Percentiles rank a stretch among this genome's conserved stretches.
Conservation (phyloP, 2,888 invertebrate genomes). For the Thumatha senex region DNA sequence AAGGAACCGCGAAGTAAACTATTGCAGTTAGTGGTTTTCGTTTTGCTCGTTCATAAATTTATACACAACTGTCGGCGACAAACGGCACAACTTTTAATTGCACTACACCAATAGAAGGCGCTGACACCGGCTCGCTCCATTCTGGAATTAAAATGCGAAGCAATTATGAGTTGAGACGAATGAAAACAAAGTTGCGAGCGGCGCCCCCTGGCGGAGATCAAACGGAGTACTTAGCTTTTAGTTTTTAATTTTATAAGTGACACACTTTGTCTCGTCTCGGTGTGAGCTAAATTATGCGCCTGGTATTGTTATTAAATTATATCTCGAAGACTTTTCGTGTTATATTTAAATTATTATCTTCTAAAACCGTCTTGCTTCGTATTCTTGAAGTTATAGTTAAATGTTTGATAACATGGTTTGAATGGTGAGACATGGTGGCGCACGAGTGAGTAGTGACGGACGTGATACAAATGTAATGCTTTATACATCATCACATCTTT, state of each 20-base stretch:
- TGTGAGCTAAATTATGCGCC: constrained; percentile 1
- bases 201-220: constrained; percentile 3
- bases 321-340: constrained; percentile 2
- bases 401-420: too few relatives aligned
- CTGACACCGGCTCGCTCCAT: constrained; percentile 1
- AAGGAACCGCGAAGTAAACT: neutral
- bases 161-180: constrained; percentile 19
- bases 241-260: constrained; percentile 2
- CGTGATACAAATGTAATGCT: too few relatives aligned
- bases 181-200: constrained; percentile 21
- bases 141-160: constrained; percentile 14
- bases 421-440: too few relatives aligned
- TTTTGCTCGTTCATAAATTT: neutral
- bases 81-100: constrained; percentile 14
- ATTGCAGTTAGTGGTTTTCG: neutral
- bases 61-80: constrained; percentile 1
- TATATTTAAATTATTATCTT: too few relatives aligned
- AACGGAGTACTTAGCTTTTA: neutral
- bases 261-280: constrained; percentile 4
- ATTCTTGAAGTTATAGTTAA: neutral
- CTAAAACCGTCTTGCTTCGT: neutral
- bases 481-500: too few relatives aligned
- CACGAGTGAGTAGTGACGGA: too few relatives aligned
- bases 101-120: constrained; percentile 6
- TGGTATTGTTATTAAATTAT: constrained; percentile 24